These are phyloP conservation scores for Lagenorhynchus albirostris DNA, from an alignment of 2,113 vertebrate genomes.

Conservation along the genomic window DNA sequence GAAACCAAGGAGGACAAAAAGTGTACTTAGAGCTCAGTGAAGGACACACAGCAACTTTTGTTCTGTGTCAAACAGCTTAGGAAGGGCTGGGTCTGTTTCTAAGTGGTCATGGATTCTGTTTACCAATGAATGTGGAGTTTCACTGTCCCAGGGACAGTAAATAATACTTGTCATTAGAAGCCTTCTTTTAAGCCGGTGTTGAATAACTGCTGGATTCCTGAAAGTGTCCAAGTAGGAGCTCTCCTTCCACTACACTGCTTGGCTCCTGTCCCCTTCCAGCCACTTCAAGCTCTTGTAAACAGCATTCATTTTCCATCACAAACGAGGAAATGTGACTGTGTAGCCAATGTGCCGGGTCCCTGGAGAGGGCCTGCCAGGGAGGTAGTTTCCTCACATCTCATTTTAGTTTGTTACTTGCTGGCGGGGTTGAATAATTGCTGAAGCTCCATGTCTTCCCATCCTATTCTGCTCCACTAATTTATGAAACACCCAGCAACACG, in stretches of 20 bases:
- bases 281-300: conserved; percentile 66
- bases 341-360: conserved; percentile 32
- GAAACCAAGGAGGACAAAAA: not conserved
- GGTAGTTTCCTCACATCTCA: conserved; percentile 71
- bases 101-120: conserved; percentile 49
- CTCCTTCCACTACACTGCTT: not conserved
- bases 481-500: conserved; percentile 69
- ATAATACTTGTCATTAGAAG: conserved; percentile 41
- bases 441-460: conserved; percentile 73
- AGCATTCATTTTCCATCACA: conserved; percentile 75
- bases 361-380: conserved; percentile 60
- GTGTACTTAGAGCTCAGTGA: not conserved
- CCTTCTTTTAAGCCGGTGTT: conserved; percentile 43
- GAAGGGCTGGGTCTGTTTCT: conserved; percentile 1
- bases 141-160: conserved; percentile 39
- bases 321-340: conserved; percentile 71
- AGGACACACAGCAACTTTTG: not conserved
- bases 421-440: not conserved
- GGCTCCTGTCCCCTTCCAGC: conserved; percentile 34
- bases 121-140: conserved; percentile 37
- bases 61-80: not conserved
- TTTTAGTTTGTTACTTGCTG: conserved; percentile 51
- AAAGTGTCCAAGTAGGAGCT: conserved; percentile 35
- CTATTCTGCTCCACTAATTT: conserved; percentile 77
- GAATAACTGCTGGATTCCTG: conserved; percentile 42